These are phyloP conservation scores for Boulengeromyrus knoepffleri DNA, from an alignment of 2,113 vertebrate species.

Conservation along the genomic window DNA sequence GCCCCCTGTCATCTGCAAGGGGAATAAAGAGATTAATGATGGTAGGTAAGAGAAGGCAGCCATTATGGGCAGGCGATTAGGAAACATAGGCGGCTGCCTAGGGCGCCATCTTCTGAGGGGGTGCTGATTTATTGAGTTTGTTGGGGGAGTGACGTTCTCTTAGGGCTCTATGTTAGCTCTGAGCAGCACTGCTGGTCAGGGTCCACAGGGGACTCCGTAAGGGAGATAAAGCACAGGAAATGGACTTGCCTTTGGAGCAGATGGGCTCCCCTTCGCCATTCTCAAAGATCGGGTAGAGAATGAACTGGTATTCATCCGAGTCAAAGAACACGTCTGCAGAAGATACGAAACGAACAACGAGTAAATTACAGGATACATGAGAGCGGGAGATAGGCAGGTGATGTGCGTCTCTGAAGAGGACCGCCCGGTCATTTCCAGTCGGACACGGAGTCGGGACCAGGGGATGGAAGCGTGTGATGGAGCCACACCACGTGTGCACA, in stretches of 20 bases:
- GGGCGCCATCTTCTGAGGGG: background rate
- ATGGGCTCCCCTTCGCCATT: slow-evolving; percentile 73
- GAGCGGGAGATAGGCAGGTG: background rate
- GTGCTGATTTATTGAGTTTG: background rate
- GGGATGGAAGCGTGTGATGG: background rate
- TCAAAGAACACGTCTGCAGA: slow-evolving; percentile 73
- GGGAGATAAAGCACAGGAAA: background rate
- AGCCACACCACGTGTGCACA: background rate
- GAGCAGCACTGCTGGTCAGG: background rate
- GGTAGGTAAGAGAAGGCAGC: slow-evolving; percentile 7
- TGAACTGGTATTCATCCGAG: slow-evolving; percentile 76
- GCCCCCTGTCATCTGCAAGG: slow-evolving; percentile 56
- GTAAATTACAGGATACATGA: background rate
- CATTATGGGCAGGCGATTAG: background rate
- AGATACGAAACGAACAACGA: background rate
- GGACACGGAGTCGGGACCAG: background rate
- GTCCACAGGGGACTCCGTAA: background rate
- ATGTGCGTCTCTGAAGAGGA: background rate
- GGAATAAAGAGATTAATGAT: slow-evolving; percentile 21
- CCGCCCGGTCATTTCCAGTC: background rate
- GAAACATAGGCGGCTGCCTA: background rate
- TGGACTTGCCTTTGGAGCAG: slow-evolving; percentile 63
- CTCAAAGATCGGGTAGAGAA: slow-evolving; percentile 75
- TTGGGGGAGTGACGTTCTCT: background rate
- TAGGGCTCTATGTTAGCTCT: no score